Evolutionary conservation across 2,888 invertebrate genomes (phyloP), one percentile per base, ranked within the genome.

Genomic region (Ariolimax columbianus): DNA sequence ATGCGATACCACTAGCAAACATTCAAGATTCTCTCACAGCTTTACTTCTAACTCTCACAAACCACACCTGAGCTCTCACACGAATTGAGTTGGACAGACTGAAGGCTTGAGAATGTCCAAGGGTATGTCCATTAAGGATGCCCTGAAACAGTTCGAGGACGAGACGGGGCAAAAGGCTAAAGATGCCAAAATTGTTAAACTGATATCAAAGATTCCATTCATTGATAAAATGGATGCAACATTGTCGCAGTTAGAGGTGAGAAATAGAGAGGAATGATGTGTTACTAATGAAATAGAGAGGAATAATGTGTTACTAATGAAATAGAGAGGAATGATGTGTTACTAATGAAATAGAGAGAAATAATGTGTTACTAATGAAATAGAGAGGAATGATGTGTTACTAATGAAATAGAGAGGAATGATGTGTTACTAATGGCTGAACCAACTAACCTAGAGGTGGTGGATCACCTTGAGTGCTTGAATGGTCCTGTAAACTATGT

Each of bases 151-250:
- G 38, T 86, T 86, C 66, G 86, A 87, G 73, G 87, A 84, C 7
- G 82, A 79, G 47, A 87, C 78, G 0, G 81, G 80, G 0, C 55
- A 78, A 43, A 95, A 96, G 63, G 96, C 96, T 0, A 95, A 95
- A 0, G 96, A 97, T 85, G 96, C 97, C 0, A 96, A 95, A 1
- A 97, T 97, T 88, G 96, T 98, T 0, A 96, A 96, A 86, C 95
- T 98, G 72, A 96, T 96, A 87, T 98, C 98, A 90, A 97, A 97
- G 92, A 97, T 96, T 96, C 98, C 97, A 0, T 97, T 98, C 0
- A 97, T 98, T 78, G 98, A 98, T 92, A 98, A 97, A 95, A 97
- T 98, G 97, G 98, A 98, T 91, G 96, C 96, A 86, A 96, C 96
- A 0, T 95, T 98, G 36, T 95, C 96, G 0, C 95, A 95, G 0